Evolutionary conservation across 2,888 invertebrate species (phyloP), one percentile per base, ranked within the genome.

Genomic region (Syritta pipiens): DNA sequence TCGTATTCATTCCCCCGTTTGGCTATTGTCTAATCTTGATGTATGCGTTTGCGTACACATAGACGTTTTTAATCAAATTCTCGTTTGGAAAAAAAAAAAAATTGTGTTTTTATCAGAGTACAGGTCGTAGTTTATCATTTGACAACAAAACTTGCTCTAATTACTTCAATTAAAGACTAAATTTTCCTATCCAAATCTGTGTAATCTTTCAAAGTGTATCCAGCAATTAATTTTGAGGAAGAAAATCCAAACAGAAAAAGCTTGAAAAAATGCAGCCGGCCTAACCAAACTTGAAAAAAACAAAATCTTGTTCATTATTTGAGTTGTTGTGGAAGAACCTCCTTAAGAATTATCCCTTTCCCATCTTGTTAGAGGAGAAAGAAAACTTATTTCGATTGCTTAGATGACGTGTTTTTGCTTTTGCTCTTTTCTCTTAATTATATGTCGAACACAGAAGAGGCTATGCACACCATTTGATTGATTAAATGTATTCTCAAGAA

Each of bases 21-120:
- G 57, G 69, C 67, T 53, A 51, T 24, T 26, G 46, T 69, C 37
- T 76, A 76, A 76, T 76, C 75, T 75, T 69, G 69, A 76, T 69
- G 42, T 57, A 63, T 76, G 57, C 69, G 28, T n/a, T n/a, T 46
- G 17, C 35, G 10, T 53, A 48, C 67, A 44, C 26, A 51, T 20
- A 48, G 35, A 57, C 28, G 22, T 46, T 48, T 67, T 30, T 49
- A 48, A 67, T 57, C 57, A 46, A 67, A 57, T 46, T 67, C 42
- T 65, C 46, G 65, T 26, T 53, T 37, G 37, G 44, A 32, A 67
- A 67, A 55, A 55, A 44, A 32, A 67, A 67, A 55, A 55, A 44
- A 65, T 48, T 57, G 48, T 67, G 32, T 46, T 67, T 28, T 26
- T 67, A 67, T 67, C 55, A 67, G 26, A 35, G 20, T 48, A 46